These are phyloP conservation scores for Desmodus rotundus DNA, from an alignment of 2,113 vertebrate species.

Conservation along the genomic window DNA sequence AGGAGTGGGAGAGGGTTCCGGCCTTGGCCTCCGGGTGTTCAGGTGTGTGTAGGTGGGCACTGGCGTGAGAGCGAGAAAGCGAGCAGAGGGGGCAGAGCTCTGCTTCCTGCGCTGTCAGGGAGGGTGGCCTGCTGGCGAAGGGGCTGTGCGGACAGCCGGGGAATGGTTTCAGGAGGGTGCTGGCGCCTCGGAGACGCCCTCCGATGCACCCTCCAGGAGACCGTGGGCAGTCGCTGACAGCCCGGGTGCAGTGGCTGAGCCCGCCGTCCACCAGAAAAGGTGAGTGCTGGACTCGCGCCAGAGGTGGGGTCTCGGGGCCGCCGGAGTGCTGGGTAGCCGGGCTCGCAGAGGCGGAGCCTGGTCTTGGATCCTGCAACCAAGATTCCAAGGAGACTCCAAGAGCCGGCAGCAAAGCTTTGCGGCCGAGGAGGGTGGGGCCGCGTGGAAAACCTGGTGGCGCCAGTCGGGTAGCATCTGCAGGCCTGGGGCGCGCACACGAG, in stretches of 20 bases:
- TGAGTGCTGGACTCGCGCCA: neutral
- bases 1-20: neutral
- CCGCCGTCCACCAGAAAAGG: neutral
- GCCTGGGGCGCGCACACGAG: slow-evolving; percentile 52
- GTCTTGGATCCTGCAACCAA: neutral
- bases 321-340: neutral
- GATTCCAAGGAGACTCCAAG: neutral
- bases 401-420: neutral
- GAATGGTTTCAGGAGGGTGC: neutral
- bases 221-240: neutral
- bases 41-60: slow-evolving; percentile 6
- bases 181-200: neutral
- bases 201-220: neutral
- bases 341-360: neutral
- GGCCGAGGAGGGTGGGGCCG: slow-evolving; percentile 25
- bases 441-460: slow-evolving; percentile 49
- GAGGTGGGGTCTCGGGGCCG: neutral
- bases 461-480: slow-evolving; percentile 8
- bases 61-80: neutral
- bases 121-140: neutral
- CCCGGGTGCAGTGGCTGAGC: neutral
- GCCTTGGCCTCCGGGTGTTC: neutral
- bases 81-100: neutral
- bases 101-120: neutral
- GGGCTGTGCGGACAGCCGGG: neutral